Conservation (phyloP, 2,113 vertebrate genomes). For the Equus przewalskii region DNA sequence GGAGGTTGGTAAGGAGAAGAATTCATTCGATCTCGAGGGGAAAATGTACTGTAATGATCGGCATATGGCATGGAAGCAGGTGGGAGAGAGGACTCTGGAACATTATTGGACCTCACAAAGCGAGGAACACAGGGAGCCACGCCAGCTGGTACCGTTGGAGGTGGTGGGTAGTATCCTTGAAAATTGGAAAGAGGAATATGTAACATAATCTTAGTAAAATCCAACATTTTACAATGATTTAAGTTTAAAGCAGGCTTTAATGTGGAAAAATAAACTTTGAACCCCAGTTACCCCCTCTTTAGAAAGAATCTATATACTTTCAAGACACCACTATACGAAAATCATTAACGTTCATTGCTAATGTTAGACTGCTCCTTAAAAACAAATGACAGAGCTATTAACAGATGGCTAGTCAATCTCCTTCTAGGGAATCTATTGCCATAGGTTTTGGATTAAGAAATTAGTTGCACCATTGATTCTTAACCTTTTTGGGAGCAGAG, state of each 20-base stretch:
- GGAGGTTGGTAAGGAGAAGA: conserved; percentile 91
- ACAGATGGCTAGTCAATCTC: conserved; percentile 34
- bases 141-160: conserved; percentile 92
- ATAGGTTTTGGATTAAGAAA: conserved; percentile 49
- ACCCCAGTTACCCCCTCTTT: neutral
- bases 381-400: conserved; percentile 50
- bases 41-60: conserved; percentile 91
- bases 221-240: conserved; percentile 69
- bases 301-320: conserved; percentile 45
- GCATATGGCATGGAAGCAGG: conserved; percentile 92
- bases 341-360: conserved; percentile 35
- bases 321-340: conserved; percentile 55
- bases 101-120: conserved; percentile 94
- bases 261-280: conserved; percentile 57
- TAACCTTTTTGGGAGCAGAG: neutral
- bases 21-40: conserved; percentile 92
- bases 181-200: conserved; percentile 85
- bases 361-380: conserved; percentile 61
- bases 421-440: neutral
- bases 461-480: neutral
- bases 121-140: conserved; percentile 94
- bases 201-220: conserved; percentile 80
- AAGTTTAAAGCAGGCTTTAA: conserved; percentile 65
- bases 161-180: conserved; percentile 94
- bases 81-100: conserved; percentile 94